A percentile compares a stretch with the other conserved stretches of the same genome.
phyloP scores from a whole-genome alignment of 2,113 vertebrate species.

The Oreotrochilus melanogaster region DNA sequence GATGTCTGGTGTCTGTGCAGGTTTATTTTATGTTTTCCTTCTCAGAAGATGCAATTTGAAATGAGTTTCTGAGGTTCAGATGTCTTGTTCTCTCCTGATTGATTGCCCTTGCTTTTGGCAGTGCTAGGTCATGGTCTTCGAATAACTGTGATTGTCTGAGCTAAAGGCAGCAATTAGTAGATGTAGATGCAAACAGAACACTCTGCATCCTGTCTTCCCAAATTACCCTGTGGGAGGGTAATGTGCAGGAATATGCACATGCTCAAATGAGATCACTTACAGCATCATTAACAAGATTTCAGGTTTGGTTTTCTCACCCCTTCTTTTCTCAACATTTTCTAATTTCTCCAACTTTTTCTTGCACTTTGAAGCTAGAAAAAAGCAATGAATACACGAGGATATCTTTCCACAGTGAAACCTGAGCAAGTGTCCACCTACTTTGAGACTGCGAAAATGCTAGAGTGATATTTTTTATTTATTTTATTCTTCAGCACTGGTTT shows the following conservation, averaged over 20 bases:
- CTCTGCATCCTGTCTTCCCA: not conserved
- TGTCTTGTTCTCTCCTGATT: not conserved
- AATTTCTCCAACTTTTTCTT: not conserved
- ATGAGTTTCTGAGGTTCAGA: not conserved
- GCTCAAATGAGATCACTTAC: not conserved
- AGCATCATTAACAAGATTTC: not conserved
- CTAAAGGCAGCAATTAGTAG: not conserved
- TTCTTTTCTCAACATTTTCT: not conserved
- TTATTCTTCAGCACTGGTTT: not conserved
- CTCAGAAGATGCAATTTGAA: not conserved
- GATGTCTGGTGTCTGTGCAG: not conserved
- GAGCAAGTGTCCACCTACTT: not conserved
- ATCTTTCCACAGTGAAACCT: not conserved
- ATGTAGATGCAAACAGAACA: not conserved
- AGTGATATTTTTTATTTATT: not conserved
- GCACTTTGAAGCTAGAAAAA: not conserved
- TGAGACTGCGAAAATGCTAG: not conserved
- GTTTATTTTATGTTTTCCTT: not conserved
- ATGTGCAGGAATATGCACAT: not conserved
- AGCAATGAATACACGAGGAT: not conserved
- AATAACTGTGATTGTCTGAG: not conserved
- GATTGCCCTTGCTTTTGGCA: not conserved
- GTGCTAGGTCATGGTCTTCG: not conserved
- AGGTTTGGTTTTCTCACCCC: not conserved
- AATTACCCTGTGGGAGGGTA: not conserved